Percentiles rank a stretch among this genome's conserved stretches.
Evolutionary conservation across 2,113 vertebrate genomes (phyloP).

Genomic region (Corythornis vintsioides): DNA sequence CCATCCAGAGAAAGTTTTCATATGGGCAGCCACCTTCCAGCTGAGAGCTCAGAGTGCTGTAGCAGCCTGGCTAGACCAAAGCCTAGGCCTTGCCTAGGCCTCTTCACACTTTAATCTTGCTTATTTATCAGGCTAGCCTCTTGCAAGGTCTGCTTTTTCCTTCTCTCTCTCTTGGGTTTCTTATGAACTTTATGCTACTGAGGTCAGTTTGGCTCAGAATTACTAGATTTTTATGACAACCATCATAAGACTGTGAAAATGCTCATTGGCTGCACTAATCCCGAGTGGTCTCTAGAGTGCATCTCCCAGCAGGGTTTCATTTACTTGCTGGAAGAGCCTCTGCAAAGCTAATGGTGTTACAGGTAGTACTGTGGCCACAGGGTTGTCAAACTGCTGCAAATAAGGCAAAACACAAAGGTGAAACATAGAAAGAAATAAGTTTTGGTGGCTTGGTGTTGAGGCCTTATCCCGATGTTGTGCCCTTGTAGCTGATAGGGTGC

Average conservation of each 20-base stretch:
- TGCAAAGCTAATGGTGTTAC: background rate
- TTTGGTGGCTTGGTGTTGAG: background rate
- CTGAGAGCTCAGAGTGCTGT: background rate
- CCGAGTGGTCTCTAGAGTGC: too few species aligned
- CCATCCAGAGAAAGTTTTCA: background rate
- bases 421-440: background rate
- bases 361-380: background rate
- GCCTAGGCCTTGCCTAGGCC: background rate
- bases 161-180: background rate
- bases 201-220: background rate
- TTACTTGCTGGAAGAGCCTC: background rate
- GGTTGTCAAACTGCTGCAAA: background rate
- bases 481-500: background rate
- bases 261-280: background rate
- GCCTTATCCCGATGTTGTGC: background rate
- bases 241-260: background rate
- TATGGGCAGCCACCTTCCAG: background rate
- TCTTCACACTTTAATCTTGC: background rate
- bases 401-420: background rate
- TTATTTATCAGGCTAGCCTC: background rate
- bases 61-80: background rate
- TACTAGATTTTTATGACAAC: background rate
- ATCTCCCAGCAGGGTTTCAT: background rate
- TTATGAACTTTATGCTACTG: rapidly evolving
- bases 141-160: background rate